Percentiles rank a stretch among this genome's conserved stretches.
These are phyloP conservation scores for Drosophila kohkoa DNA, from an alignment of 1,140 invertebrate species.

Conservation along the genomic window DNA sequence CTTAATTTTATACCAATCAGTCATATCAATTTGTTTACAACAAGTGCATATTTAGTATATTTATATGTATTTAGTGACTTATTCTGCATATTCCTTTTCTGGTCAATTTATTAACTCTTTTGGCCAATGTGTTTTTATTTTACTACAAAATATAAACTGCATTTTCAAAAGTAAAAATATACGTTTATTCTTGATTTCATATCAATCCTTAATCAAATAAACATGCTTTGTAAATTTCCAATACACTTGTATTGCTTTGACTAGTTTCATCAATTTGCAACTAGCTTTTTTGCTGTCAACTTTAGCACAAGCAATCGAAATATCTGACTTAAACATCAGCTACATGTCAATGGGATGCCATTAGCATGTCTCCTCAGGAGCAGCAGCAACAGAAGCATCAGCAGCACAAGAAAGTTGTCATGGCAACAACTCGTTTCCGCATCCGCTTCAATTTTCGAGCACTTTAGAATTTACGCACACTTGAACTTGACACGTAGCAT, in stretches of 20 bases:
- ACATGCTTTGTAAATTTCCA: no score
- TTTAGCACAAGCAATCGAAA: constrained; percentile 6
- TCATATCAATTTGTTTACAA: no score
- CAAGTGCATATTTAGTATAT: no score
- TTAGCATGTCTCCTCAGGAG: background rate
- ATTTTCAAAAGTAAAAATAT: no score
- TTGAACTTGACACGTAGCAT: constrained; percentile 56
- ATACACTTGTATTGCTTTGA: background rate
- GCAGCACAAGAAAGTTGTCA: constrained; percentile 13
- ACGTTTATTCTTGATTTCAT: no score
- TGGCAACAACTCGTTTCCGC: constrained; percentile 50
- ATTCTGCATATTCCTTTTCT: no score
- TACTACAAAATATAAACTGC: no score
- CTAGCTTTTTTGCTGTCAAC: background rate
- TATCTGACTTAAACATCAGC: constrained; percentile 7
- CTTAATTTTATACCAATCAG: no score
- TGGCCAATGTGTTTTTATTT: no score
- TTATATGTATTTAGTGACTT: no score
- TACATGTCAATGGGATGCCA: constrained; percentile 1
- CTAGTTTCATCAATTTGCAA: background rate
- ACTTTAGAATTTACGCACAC: constrained; percentile 41
- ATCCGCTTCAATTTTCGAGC: constrained; percentile 31
- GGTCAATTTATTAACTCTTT: no score
- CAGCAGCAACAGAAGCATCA: background rate
- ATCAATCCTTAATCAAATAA: no score